Evolutionary conservation across 1,140 invertebrate species (phyloP).

Genomic region (Bactericera cockerelli): DNA sequence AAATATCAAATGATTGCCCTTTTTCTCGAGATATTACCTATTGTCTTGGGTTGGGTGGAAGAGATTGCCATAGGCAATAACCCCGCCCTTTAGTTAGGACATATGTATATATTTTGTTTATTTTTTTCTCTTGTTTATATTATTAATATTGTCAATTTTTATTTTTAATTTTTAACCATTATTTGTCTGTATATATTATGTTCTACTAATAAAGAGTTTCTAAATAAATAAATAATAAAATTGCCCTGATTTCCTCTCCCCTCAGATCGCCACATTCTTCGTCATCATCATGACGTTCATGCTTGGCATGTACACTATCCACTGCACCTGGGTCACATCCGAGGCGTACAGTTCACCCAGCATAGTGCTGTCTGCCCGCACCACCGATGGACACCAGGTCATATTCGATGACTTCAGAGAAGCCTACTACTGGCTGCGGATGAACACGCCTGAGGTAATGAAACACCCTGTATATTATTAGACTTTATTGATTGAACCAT

Average conservation of each 20-base stretch:
- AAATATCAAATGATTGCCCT: too few relatives aligned
- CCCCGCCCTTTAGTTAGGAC: too few relatives aligned
- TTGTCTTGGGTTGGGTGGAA: too few relatives aligned
- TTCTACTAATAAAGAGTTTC: too few relatives aligned
- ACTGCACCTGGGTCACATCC: slow-evolving; percentile 99
- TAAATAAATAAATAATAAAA: too few relatives aligned
- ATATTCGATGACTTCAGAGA: slow-evolving; percentile 98
- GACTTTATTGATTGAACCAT: background rate
- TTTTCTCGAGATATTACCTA: too few relatives aligned
- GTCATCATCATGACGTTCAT: slow-evolving; percentile 69
- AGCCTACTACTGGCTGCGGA: slow-evolving; percentile 93
- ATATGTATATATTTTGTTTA: too few relatives aligned
- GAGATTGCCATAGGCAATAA: too few relatives aligned
- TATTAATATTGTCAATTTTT: too few relatives aligned
- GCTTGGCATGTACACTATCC: slow-evolving; percentile 82
- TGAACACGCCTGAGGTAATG: slow-evolving; percentile 81
- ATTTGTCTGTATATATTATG: too few relatives aligned
- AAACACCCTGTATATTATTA: slow-evolving; percentile 14
- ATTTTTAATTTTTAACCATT: too few relatives aligned
- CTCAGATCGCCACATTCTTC: slow-evolving; percentile 68
- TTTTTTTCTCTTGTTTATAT: too few relatives aligned
- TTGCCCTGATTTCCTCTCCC: slow-evolving; percentile 17
- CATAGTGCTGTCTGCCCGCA: slow-evolving; percentile 88
- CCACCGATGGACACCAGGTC: slow-evolving; percentile 83
- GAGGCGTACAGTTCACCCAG: slow-evolving; percentile 96